Conservation (phyloP, 2,888 invertebrate species). For the Allacma fusca region DNA sequence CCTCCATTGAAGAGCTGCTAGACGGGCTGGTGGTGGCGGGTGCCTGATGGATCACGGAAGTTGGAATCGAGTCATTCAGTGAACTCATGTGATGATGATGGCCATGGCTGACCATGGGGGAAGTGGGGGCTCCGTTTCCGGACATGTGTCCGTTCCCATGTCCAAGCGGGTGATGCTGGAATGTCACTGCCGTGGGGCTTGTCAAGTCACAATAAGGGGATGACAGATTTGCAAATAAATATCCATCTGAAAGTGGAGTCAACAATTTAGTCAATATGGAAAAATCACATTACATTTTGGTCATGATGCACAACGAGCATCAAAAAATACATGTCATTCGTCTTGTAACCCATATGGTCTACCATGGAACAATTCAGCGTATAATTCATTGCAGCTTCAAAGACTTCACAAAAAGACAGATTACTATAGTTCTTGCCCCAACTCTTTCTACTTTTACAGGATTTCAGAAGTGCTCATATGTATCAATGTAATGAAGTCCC, state of each 20-base stretch:
- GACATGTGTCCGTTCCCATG: slow-evolving; percentile 55
- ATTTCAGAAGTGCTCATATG: too few species aligned
- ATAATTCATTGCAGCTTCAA: too few species aligned
- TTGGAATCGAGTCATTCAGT: slow-evolving; percentile 61
- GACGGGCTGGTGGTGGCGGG: slow-evolving; percentile 64
- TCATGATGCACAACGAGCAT: too few species aligned
- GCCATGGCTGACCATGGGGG: slow-evolving; percentile 66
- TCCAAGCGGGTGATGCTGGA: slow-evolving; percentile 59
- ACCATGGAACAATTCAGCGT: too few species aligned
- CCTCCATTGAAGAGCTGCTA: slow-evolving; percentile 80
- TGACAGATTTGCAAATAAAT: slow-evolving; percentile 59
- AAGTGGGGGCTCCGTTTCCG: slow-evolving; percentile 51
- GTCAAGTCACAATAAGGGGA: slow-evolving; percentile 61
- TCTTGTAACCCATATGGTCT: too few species aligned
- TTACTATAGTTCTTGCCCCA: too few species aligned
- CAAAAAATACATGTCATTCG: too few species aligned
- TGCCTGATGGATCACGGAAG: slow-evolving; percentile 68
- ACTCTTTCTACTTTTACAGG: too few species aligned
- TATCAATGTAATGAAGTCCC: background rate
- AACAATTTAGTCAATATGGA: too few species aligned
- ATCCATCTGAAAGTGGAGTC: slow-evolving; percentile 55
- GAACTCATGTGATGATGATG: slow-evolving; percentile 65
- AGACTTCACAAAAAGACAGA: too few species aligned
- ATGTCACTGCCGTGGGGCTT: slow-evolving; percentile 60
- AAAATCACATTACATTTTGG: too few species aligned